These are phyloP conservation scores for Drosophila aff. DNA, from an alignment of 1,140 invertebrate genomes.

Conservation along the genomic window DNA sequence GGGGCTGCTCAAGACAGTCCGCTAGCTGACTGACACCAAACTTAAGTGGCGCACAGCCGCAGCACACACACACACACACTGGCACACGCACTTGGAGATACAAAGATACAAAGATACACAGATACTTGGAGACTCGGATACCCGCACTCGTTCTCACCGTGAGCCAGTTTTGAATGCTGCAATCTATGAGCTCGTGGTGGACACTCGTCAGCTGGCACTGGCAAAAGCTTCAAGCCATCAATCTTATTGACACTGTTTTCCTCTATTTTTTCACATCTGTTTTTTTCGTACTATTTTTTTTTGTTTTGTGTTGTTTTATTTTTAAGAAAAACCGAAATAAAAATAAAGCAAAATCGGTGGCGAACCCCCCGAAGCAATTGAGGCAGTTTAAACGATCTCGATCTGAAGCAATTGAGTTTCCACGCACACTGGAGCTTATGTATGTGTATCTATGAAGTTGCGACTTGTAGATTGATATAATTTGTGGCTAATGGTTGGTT, in stretches of 20 bases:
- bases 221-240: conserved; percentile 73
- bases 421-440: conserved; percentile 30
- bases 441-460: conserved; percentile 21
- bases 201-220: conserved; percentile 48
- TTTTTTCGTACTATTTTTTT: conserved; percentile 27
- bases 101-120: conserved; percentile 25
- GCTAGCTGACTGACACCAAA: conserved; percentile 78
- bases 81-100: conserved; percentile 8
- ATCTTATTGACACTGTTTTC: conserved; percentile 81
- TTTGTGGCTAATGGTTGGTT: conserved; percentile 41
- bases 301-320: neutral
- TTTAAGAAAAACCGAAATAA: conserved; percentile 41
- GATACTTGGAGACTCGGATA: conserved; percentile 16
- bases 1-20: conserved; percentile 41
- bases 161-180: conserved; percentile 79
- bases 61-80: conserved; percentile 30
- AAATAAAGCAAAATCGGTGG: conserved; percentile 39
- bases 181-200: conserved; percentile 61
- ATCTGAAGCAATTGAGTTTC: conserved; percentile 66
- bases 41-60: conserved; percentile 73
- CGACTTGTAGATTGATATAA: conserved; percentile 27
- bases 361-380: conserved; percentile 50
- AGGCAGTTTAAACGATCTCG: conserved; percentile 33
- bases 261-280: conserved; percentile 21
- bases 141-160: conserved; percentile 37